These are phyloP conservation scores for Lates japonicus DNA, from an alignment of 2,797 vertebrate genomes.

Conservation along the genomic window DNA sequence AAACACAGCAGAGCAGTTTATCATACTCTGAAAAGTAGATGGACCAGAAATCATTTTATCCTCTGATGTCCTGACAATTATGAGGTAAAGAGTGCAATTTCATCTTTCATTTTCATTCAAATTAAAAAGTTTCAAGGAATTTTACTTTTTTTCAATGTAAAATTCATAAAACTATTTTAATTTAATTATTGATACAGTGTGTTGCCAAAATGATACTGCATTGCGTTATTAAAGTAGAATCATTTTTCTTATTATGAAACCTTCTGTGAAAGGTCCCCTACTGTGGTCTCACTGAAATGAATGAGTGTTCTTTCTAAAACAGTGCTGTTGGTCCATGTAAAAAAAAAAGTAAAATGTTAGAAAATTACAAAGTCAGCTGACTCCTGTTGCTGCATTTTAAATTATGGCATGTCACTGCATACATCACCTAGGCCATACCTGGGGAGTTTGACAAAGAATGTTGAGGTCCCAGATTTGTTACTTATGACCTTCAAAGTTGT, in stretches of 20 bases:
- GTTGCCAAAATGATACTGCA: too few relatives aligned
- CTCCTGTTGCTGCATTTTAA: not conserved
- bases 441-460: slow-evolving; percentile 39
- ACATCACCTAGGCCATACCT: slow-evolving; percentile 1
- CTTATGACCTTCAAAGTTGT: slow-evolving; percentile 37
- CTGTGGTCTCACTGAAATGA: not conserved
- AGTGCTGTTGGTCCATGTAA: not conserved
- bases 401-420: slow-evolving; percentile 12
- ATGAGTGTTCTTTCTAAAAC: not conserved
- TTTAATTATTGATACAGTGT: too few relatives aligned
- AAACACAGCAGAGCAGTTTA: not conserved
- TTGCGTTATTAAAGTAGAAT: not conserved
- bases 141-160: too few relatives aligned
- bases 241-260: not conserved
- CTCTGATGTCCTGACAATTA: too few relatives aligned
- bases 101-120: too few relatives aligned
- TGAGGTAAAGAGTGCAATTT: too few relatives aligned
- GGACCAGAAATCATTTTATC: too few relatives aligned
- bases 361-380: not conserved
- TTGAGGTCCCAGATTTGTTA: slow-evolving; percentile 26
- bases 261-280: not conserved
- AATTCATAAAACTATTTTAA: too few relatives aligned
- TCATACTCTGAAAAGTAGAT: too few relatives aligned
- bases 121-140: too few relatives aligned
- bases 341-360: too few relatives aligned